Evolutionary conservation across 2,797 vertebrate genomes (phyloP), one percentile per base, ranked within the genome.

Genomic region (Malacoraja senta): DNA sequence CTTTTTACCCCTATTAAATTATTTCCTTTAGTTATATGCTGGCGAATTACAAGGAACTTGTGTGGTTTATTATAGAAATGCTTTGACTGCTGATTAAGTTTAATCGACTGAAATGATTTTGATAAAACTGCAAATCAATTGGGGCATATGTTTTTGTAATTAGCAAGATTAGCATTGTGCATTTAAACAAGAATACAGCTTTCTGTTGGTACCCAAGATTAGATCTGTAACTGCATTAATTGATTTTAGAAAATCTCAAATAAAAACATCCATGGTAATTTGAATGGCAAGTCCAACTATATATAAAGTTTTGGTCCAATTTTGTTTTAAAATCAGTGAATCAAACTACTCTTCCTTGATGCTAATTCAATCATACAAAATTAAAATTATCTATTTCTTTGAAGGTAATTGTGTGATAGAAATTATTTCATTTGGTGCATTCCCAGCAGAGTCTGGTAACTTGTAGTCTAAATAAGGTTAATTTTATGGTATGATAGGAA

Each of bases 21-120:
- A 68, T 32, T 88, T 8, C 4, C n/a, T 35, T 19, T 19, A 88
- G n/a, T 68, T 68, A 32, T 65, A 68, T 9, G 6, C 63, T 24
- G n/a, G 63, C 63, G 84, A 88, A 88, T 88, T 24, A 88, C 65
- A 88, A 88, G n/a, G 84, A 88, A 88, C 29, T 17, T 68, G 21
- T 68, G 61, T 88, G n/a, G 0, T 65, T 88, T 35, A 68, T 88
- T 63, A n/a, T 65, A 65, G 84, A 88, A 88, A 21, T 65, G 35
- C 15, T 21, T 2, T 65, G 61, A 65, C 19, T 35, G 35, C 15
- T 88, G 84, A 88, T 88, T 68, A 35, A 88, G 68, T 32, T 68
- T 88, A 65, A 68, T 26, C 21, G 68, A 68, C 32, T 68, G 63
- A 88, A 68, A 19, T 68, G 29, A 17, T 88, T 19, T 32, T 65